Base-by-base conservation (phyloP, 2,888 invertebrate genomes). In the Acrocyrtus sp. region DNA sequence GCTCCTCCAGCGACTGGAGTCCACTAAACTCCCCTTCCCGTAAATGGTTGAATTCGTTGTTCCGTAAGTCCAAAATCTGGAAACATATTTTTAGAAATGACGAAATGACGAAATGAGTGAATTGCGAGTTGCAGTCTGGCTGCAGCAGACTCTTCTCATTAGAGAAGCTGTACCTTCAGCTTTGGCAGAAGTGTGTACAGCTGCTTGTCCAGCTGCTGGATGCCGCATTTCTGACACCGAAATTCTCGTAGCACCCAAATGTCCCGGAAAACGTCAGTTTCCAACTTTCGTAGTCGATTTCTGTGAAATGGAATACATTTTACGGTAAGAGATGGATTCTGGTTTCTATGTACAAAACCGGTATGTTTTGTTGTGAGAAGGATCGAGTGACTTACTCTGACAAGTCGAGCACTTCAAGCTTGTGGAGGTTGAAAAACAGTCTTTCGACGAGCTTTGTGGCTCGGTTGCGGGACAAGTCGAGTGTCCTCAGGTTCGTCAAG, bases 161-260 rank as follows among this genome's bases (percentile, higher is more conserved):
- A 45, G n/a, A 45, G 17, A 45, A 10, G 45, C 45, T n/a, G n/a
- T 83, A 91, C 90, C 80, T 88, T 88, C 75, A 93, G 86, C 82
- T 89, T 89, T 75, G 91, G 88, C 82, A 91, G 88, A 81, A 92
- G 87, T 83, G 92, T 90, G 85, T 92, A 93, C 81, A 93, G 88
- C 83, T 92, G 91, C 10, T 91, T 89, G 85, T 93, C 93, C 81
- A 93, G 89, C 83, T 90, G 88, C 81, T 88, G 87, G 79, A 94
- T 85, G 67, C 88, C 87, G 84, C 93, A 94, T 78, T 87, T 86
- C 78, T 92, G 88, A 83, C 93, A 92, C 82, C 89, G 89, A 79
- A 94, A 88, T 74, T 88, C 85, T 83, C 88, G 88, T 74, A 94
- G 85, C 81, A 90, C 89, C 87, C 91, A 89, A 72, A 84, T 81